Evolutionary conservation across 2,888 invertebrate species (phyloP).

Genomic region (Tethea ocularis): DNA sequence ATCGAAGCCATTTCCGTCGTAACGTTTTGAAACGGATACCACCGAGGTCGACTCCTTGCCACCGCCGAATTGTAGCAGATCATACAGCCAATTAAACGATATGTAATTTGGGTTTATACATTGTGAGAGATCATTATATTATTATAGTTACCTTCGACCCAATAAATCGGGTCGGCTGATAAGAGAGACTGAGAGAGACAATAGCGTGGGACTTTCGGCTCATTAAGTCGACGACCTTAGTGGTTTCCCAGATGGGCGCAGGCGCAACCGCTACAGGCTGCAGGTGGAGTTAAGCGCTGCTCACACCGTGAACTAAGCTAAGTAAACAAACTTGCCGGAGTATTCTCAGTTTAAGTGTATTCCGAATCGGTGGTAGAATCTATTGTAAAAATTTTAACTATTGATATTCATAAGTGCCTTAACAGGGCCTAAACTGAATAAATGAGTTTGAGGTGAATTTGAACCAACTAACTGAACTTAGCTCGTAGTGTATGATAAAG

Average conservation of each 20-base stretch:
- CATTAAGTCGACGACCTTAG: conserved; percentile 40
- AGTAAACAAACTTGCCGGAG: too few species aligned
- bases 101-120: neutral
- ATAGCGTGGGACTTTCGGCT: conserved; percentile 22
- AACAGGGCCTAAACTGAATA: too few species aligned
- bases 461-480: too few species aligned
- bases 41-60: conserved; percentile 58
- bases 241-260: conserved; percentile 35
- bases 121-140: neutral
- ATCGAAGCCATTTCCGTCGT: conserved; percentile 58
- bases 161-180: conserved; percentile 21
- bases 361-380: too few species aligned
- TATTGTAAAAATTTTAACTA: too few species aligned
- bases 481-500: too few species aligned
- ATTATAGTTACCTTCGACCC: conserved; percentile 16
- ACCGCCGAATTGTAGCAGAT: conserved; percentile 22
- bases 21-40: conserved; percentile 61
- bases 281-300: conserved; percentile 5
- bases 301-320: too few species aligned
- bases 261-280: neutral
- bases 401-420: too few species aligned
- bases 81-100: neutral
- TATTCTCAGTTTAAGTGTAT: too few species aligned
- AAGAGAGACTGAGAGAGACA: conserved; percentile 30
- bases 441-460: too few species aligned